Evolutionary conservation across 2,888 invertebrate species (phyloP).

Genomic region (Litoditis marina): DNA sequence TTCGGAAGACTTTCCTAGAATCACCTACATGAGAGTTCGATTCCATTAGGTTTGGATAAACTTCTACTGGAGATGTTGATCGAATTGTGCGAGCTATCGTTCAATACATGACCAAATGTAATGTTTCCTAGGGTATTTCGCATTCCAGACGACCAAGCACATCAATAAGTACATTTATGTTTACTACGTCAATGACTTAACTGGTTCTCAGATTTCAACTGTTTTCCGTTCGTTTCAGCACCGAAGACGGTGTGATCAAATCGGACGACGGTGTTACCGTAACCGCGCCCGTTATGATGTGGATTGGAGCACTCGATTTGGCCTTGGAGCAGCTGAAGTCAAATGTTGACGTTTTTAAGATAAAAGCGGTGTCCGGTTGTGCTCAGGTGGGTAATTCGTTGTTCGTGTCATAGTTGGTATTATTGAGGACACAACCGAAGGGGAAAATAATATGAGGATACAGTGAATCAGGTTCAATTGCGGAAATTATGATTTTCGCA

Average conservation of each 20-base stretch:
- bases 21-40: too few species aligned
- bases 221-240: constrained; percentile 22
- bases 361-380: constrained; percentile 83
- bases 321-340: constrained; percentile 74
- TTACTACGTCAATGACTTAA: neutral
- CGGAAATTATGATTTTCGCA: too few species aligned
- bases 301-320: constrained; percentile 91
- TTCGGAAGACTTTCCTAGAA: too few species aligned
- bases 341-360: constrained; percentile 75
- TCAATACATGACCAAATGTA: too few species aligned
- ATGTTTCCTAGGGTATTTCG: too few species aligned
- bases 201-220: too few species aligned
- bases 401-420: neutral
- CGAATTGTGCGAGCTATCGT: too few species aligned
- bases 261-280: constrained; percentile 56
- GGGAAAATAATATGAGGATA: neutral
- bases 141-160: too few species aligned
- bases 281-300: constrained; percentile 77
- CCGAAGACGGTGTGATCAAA: constrained; percentile 22
- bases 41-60: too few species aligned
- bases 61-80: too few species aligned
- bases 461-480: too few species aligned
- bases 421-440: neutral
- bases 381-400: constrained; percentile 74
- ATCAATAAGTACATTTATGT: too few species aligned